Evolutionary conservation across 2,888 invertebrate genomes (phyloP).

Genomic region (Drosophila macrothrix): DNA sequence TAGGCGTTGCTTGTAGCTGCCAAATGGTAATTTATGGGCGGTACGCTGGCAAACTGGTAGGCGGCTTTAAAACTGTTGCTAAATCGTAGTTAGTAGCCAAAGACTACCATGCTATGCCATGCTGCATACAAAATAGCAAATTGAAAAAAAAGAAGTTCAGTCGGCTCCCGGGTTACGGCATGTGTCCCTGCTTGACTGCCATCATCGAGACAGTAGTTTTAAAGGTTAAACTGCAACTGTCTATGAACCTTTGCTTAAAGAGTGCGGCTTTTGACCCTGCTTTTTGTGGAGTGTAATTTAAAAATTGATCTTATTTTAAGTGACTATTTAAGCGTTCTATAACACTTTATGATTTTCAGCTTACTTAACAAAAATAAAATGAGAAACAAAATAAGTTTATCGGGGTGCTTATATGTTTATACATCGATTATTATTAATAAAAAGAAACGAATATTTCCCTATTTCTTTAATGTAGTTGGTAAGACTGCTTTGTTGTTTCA

Average conservation of each 20-base stretch:
- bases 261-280: not conserved
- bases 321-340: not conserved
- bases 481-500: not conserved
- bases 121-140: slow-evolving; percentile 28
- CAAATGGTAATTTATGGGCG: slow-evolving; percentile 78
- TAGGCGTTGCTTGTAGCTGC: slow-evolving; percentile 66
- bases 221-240: slow-evolving; percentile 12
- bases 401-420: too few relatives aligned
- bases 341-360: not conserved
- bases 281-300: not conserved
- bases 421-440: not conserved
- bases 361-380: not conserved
- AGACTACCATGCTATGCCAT: slow-evolving; percentile 3
- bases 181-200: slow-evolving; percentile 1
- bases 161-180: slow-evolving; percentile 3
- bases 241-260: not conserved
- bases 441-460: not conserved
- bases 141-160: slow-evolving; percentile 15
- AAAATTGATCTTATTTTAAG: not conserved
- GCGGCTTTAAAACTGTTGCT: slow-evolving; percentile 74
- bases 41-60: slow-evolving; percentile 65
- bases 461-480: not conserved
- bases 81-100: slow-evolving; percentile 43
- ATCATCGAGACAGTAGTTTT: slow-evolving; percentile 11
- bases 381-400: not conserved